phyloP scores from a whole-genome alignment of 2,113 vertebrate species.

The Eubucco bourcierii region DNA sequence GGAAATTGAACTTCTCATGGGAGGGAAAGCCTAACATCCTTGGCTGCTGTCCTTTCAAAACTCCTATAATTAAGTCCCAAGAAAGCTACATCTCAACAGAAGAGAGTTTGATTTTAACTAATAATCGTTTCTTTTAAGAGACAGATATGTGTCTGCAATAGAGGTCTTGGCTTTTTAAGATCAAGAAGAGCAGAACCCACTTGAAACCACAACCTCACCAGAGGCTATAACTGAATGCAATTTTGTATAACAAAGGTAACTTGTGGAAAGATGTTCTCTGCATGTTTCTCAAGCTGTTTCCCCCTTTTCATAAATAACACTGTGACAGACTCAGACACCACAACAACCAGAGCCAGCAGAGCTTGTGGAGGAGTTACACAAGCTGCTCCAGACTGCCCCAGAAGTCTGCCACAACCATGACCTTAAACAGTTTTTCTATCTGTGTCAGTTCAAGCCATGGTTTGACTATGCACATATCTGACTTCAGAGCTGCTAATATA shows the following conservation, averaged over 20 bases:
- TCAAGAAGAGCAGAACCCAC: neutral
- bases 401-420: slow-evolving; percentile 34
- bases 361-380: slow-evolving; percentile 16
- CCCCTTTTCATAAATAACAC: neutral
- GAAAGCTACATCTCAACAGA: neutral
- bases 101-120: neutral
- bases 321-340: slow-evolving; percentile 10
- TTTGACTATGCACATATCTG: neutral
- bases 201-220: neutral
- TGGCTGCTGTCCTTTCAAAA: slow-evolving; percentile 12
- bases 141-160: neutral
- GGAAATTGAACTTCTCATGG: neutral
- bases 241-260: neutral
- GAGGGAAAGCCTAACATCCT: neutral
- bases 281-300: neutral
- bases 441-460: neutral
- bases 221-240: neutral
- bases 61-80: slow-evolving; percentile 9
- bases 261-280: neutral
- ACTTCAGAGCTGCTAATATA: neutral
- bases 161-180: neutral
- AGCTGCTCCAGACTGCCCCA: slow-evolving; percentile 2
- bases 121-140: slow-evolving; percentile 18
- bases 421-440: slow-evolving; percentile 30
- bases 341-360: neutral